Evolutionary conservation across 2,888 invertebrate species (phyloP), one percentile per base, ranked within the genome.

Genomic region (Rosalia funebris): DNA sequence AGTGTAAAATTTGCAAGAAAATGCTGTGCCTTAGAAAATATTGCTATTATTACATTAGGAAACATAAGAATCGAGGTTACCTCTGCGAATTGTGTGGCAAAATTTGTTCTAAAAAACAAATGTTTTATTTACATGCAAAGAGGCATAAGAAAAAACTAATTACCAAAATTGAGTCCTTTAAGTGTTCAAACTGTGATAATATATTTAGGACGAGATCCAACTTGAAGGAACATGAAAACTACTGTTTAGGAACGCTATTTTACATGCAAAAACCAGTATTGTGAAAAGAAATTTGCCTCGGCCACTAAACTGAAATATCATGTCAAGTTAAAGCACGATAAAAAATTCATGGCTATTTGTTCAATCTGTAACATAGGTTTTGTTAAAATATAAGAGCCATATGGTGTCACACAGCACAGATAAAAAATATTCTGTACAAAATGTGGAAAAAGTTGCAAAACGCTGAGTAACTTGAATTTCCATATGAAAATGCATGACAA

Each of bases 361-460:
- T 79, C 80, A 2, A 78, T 79, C 45, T 82, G 82, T 57, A 77
- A 79, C 36, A 80, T 80, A 20, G 80, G 80, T 16, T 82, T 81
- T 68, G 71, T 78, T 2, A 80, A 81, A 72, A 59, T 76, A 81
- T 50, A 82, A 81, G 67, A 71, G 77, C 1, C 82, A 82, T 62
- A 79, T 78, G 73, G 65, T 77, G 12, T 75, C 77, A 9, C 82
- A 82, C 62, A 78, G 78, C 36, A 73, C 78, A 0, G 78, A 78
- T n/a, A 82, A 81, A 63, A 79, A 79, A 63, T 80, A 75, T 56
- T 55, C 71, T 82, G 82, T 65, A 58, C 60, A 1, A 73, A 77
- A 60, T 82, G 82, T 57, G 71, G 74, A 10, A 81, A 79, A 67
- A 68, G 71, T 9, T 82, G 81, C 60, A 82, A 82, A 68, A 80